A percentile compares a stretch with the other conserved stretches of the same genome.
Evolutionary conservation across 1,140 invertebrate species (phyloP).

Genomic region (Stegodyphus mimosarum): DNA sequence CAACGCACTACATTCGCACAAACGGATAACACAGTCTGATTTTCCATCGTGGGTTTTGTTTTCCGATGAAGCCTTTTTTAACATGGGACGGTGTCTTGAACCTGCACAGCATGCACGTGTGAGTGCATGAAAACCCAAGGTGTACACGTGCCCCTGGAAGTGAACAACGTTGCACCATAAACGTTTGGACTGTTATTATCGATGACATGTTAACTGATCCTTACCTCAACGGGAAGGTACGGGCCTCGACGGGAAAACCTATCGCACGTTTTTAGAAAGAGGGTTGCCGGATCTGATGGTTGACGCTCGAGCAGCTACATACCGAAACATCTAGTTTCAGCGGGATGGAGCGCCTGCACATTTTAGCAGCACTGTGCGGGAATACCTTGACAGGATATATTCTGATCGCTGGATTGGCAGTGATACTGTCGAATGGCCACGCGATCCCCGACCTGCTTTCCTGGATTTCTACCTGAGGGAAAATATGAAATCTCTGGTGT

Average conservation of each 20-base stretch:
- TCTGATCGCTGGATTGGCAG: background rate
- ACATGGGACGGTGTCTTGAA: slow-evolving; percentile 2
- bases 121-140: slow-evolving; percentile 8
- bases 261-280: slow-evolving; percentile 18
- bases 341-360: slow-evolving; percentile 11
- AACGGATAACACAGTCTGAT: background rate
- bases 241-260: background rate
- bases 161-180: background rate
- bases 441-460: background rate
- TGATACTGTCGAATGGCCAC: background rate
- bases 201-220: slow-evolving; percentile 11
- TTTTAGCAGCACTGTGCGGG: background rate
- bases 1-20: slow-evolving; percentile 2
- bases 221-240: slow-evolving; percentile 9
- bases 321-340: slow-evolving; percentile 7
- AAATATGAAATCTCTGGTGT: background rate
- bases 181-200: slow-evolving; percentile 25
- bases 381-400: background rate
- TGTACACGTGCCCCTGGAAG: background rate
- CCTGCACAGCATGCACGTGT: slow-evolving; percentile 12
- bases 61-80: background rate
- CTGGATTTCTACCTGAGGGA: slow-evolving; percentile 3
- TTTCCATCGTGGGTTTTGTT: slow-evolving; percentile 20
- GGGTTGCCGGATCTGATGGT: slow-evolving; percentile 12
- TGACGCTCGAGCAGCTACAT: background rate